These are phyloP conservation scores for Thyatira batis DNA, from an alignment of 2,888 invertebrate species.

Conservation along the genomic window DNA sequence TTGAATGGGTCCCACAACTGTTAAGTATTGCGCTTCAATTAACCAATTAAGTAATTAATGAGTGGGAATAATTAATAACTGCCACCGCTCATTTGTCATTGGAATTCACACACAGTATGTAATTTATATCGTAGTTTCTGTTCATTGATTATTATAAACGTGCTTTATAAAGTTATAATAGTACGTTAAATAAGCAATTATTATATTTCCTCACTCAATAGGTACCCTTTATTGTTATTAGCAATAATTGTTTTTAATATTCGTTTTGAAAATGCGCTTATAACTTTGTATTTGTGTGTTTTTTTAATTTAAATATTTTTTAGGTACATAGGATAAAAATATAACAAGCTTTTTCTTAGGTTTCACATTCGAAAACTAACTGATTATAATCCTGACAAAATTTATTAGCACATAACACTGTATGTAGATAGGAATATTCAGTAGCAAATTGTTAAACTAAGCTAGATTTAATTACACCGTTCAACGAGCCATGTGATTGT, in stretches of 20 bases:
- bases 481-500: constrained; percentile 62
- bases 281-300: no score
- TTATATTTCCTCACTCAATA: no score
- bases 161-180: no score
- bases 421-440: neutral
- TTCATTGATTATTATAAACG: neutral
- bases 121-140: constrained; percentile 1
- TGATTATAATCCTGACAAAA: no score
- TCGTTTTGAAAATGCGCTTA: no score
- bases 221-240: no score
- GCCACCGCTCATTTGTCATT: constrained; percentile 28
- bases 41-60: constrained; percentile 47
- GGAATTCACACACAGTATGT: constrained; percentile 1
- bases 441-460: neutral
- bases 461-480: constrained; percentile 54
- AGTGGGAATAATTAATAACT: constrained; percentile 33
- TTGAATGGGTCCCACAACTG: neutral
- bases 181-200: no score
- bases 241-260: no score
- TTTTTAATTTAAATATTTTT: neutral
- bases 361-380: no score
- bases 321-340: no score
- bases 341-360: neutral
- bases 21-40: constrained; percentile 42
- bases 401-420: neutral